A percentile compares a stretch with the other conserved stretches of the same genome.
phyloP scores from a whole-genome alignment of 2,113 vertebrate genomes.

The Grammomys surdaster region DNA sequence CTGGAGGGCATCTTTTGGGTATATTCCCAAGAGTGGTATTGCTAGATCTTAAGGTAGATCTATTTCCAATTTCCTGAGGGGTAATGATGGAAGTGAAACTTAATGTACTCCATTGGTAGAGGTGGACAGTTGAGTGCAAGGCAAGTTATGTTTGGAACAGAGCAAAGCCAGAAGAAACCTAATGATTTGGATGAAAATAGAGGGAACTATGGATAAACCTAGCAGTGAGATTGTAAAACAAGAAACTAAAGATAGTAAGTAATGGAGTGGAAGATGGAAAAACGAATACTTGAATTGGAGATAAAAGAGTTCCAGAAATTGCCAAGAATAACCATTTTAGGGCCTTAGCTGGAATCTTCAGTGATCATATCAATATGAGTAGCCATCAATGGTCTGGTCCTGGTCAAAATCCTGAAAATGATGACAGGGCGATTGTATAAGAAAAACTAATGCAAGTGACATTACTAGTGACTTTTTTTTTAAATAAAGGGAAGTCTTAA shows the following conservation, averaged over 20 bases:
- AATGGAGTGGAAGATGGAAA: constrained; percentile 10
- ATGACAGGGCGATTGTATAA: neutral
- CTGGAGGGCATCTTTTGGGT: no score
- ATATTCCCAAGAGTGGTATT: no score
- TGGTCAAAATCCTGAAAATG: neutral
- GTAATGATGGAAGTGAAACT: neutral
- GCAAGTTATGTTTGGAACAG: neutral
- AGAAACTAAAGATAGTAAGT: neutral
- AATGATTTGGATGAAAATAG: constrained; percentile 24
- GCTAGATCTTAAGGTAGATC: no score
- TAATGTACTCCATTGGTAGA: neutral
- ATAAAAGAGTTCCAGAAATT: constrained; percentile 35
- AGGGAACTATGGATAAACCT: neutral
- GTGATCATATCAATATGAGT: neutral
- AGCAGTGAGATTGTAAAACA: constrained; percentile 18
- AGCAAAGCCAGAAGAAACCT: neutral
- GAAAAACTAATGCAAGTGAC: constrained; percentile 36
- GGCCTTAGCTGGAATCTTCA: constrained; percentile 1
- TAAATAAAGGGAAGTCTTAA: neutral
- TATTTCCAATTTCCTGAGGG: no score
- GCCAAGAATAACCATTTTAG: neutral
- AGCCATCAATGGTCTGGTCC: neutral
- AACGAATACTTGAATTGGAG: neutral
- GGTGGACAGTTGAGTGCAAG: neutral
- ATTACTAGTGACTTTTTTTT: neutral